A percentile compares a stretch with the other conserved stretches of the same genome.
phyloP scores from a whole-genome alignment of 2,797 vertebrate species.

The Gobionotothen gibberifrons region DNA sequence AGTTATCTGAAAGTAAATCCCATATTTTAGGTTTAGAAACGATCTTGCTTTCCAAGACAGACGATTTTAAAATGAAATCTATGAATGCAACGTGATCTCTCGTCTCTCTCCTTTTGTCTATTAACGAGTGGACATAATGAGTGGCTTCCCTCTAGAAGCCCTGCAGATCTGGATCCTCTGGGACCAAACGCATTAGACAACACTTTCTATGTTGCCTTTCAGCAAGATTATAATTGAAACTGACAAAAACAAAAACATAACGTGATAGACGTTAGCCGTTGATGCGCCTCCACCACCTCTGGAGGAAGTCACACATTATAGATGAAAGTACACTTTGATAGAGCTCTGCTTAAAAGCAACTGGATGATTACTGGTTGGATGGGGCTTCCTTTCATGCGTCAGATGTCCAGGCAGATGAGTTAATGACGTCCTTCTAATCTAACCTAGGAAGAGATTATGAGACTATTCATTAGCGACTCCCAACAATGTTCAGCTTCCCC shows the following conservation, averaged over 20 bases:
- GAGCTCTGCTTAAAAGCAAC: constrained; percentile 66
- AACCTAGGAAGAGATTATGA: constrained; percentile 74
- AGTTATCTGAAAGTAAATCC: not conserved
- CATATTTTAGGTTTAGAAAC: not conserved
- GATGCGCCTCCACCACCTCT: constrained; percentile 61
- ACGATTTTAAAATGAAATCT: not conserved
- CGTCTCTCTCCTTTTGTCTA: constrained; percentile 25
- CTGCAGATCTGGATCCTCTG: constrained; percentile 44
- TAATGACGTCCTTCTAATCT: constrained; percentile 78
- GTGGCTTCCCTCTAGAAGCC: constrained; percentile 34
- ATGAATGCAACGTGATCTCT: constrained; percentile 8
- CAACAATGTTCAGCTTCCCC: constrained; percentile 61
- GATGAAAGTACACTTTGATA: constrained; percentile 81
- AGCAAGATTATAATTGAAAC: constrained; percentile 61
- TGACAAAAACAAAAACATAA: constrained; percentile 63
- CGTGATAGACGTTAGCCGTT: constrained; percentile 36
- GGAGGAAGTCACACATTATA: constrained; percentile 68
- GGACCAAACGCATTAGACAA: constrained; percentile 38
- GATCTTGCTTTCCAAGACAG: not conserved
- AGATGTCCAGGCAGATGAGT: constrained; percentile 74
- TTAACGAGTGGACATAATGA: constrained; percentile 34
- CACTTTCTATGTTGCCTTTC: constrained; percentile 44
- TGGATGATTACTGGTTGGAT: constrained; percentile 73
- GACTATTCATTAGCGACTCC: constrained; percentile 76
- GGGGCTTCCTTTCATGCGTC: constrained; percentile 70